Evolutionary conservation across 2,888 invertebrate species (phyloP), one percentile per base, ranked within the genome.

Genomic region (Melanophora roralis): DNA sequence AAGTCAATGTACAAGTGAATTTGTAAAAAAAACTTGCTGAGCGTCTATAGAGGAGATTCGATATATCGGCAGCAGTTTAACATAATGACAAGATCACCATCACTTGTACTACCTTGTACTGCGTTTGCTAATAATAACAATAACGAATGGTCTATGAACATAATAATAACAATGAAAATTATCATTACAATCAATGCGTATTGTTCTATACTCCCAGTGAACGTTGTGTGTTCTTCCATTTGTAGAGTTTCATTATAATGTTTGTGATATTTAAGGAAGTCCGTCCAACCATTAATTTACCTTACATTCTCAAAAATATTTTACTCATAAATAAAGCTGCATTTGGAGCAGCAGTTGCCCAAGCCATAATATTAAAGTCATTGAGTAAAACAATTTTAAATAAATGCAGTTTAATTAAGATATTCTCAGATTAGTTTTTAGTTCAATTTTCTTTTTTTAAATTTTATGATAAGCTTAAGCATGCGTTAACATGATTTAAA

Each of bases 401-500:
- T 59, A 68, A 81, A 74, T 76, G 49, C 40, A 71, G 23, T 64
- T 67, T 68, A 51, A 75, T 67, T 75, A 75, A 78, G 75, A 75
- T 75, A 57, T 81, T 60, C 64, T 53, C 67, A 78, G 51, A 72
- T 60, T 68, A 64, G 60, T 69, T 69, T 68, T 45, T 68, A 27
- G 38, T 40, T 21, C n/a, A 4, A 3, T 23, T 43, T 68, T 40
- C 59, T n/a, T 64, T 14, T 34, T 47, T 19, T 12, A n/a, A 16
- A 7, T 36, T 57, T 19, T 32, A 49, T 40, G 34, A 34, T 40
- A 65, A 59, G 12, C 75, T 49, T 38, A 68, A 71, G 60, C 51
- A 81, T 76, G 78, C 82, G 77, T 81, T 80, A 78, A 82, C 82
- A 82, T 78, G 80, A 69, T 73, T 69, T n/a, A n/a, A n/a, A n/a